Evolutionary conservation across 2,888 invertebrate species (phyloP).

Genomic region (Nebria brevicollis): DNA sequence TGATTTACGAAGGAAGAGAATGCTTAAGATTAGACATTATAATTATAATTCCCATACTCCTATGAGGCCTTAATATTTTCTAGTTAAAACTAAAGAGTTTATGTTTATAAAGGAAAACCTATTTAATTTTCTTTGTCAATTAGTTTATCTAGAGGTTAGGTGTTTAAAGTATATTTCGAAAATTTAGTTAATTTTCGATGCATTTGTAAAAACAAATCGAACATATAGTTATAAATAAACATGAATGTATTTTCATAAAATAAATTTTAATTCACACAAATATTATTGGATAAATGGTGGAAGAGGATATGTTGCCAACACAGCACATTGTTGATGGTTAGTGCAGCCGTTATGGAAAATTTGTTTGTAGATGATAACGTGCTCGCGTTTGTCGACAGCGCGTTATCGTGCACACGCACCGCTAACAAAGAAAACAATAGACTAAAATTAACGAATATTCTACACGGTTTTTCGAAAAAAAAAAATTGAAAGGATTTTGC

Average conservation of each 20-base stretch:
- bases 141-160: too few species aligned
- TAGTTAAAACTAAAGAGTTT: too few species aligned
- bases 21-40: not conserved
- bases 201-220: too few species aligned
- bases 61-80: too few species aligned
- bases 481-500: constrained; percentile 2
- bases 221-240: not conserved
- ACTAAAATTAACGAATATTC: constrained; percentile 26
- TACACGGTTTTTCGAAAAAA: not conserved
- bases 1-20: not conserved
- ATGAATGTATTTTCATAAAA: not conserved
- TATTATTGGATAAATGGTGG: not conserved
- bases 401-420: constrained; percentile 15
- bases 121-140: too few species aligned
- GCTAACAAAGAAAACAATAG: constrained; percentile 22
- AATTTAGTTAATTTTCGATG: too few species aligned
- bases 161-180: too few species aligned
- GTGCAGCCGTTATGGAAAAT: not conserved
- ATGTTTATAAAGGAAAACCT: too few species aligned
- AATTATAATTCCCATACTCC: not conserved
- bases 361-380: constrained; percentile 3
- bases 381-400: not conserved
- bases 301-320: not conserved
- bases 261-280: not conserved
- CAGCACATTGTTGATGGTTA: not conserved